Evolutionary conservation across 2,113 vertebrate species (phyloP).

Genomic region (Eira barbara): DNA sequence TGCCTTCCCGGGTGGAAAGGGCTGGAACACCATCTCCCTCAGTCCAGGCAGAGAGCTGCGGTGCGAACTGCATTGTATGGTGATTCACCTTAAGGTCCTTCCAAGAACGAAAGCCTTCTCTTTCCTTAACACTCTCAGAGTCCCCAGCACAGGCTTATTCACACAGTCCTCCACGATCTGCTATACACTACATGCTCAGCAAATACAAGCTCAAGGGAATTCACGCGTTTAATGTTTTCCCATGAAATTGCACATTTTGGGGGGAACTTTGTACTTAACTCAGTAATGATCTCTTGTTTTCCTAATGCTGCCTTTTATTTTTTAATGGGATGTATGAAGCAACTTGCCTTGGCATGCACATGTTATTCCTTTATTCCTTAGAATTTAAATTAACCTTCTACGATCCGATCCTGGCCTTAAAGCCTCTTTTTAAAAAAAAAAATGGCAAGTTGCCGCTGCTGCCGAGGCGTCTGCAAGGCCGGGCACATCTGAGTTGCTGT

Average conservation of each 20-base stretch:
- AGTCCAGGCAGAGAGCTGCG: background rate
- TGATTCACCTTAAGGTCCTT: background rate
- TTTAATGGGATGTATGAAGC: conserved; percentile 4
- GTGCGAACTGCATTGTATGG: background rate
- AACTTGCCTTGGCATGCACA: conserved; percentile 31
- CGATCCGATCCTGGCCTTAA: background rate
- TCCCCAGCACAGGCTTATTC: background rate
- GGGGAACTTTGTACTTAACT: background rate
- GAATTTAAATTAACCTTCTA: conserved; percentile 46
- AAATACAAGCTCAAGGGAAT: conserved; percentile 12
- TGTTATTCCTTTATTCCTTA: background rate
- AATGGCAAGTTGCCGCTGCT: background rate
- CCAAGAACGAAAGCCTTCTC: background rate
- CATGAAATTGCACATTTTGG: background rate
- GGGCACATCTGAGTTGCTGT: background rate
- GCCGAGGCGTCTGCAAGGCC: background rate
- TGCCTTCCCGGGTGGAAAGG: background rate
- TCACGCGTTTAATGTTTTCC: background rate
- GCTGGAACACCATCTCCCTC: background rate
- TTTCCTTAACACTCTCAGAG: background rate
- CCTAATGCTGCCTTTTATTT: conserved; percentile 39
- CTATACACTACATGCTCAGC: background rate
- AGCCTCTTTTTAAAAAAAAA: background rate
- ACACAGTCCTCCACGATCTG: background rate
- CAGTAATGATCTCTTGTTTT: conserved; percentile 3